These are phyloP conservation scores for Anneissia japonica DNA, from an alignment of 35 echinoderm and acorn worm genomes.

Conservation along the genomic window DNA sequence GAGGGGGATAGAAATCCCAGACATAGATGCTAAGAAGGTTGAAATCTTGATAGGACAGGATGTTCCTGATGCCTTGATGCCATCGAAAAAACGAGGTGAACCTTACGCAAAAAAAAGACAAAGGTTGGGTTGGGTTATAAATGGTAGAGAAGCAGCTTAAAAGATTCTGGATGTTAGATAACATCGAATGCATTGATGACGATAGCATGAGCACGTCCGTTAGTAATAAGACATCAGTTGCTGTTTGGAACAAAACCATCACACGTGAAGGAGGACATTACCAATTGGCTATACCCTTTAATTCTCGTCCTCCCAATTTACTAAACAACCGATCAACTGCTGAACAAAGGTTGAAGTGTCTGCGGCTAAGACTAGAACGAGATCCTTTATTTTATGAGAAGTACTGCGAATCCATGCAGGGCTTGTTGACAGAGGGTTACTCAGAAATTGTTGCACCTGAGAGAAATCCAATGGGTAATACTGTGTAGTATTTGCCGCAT, in stretches of 20 bases:
- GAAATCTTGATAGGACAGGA: slow-evolving; percentile 64
- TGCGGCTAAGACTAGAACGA: slow-evolving; percentile 29
- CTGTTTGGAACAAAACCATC: slow-evolving; percentile 13
- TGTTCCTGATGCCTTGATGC: slow-evolving; percentile 42
- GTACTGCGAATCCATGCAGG: slow-evolving; percentile 32
- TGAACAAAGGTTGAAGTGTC: slow-evolving; percentile 7
- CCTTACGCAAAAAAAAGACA: slow-evolving; percentile 28
- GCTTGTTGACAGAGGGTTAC: slow-evolving; percentile 23
- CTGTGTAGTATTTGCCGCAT: slow-evolving; percentile 56
- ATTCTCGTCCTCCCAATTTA: slow-evolving; percentile 7
- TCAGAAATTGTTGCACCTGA: slow-evolving; percentile 33
- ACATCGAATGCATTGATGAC: not conserved
- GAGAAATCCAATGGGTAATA: not conserved
- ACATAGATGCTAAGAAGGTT: slow-evolving; percentile 22
- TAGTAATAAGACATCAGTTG: slow-evolving; percentile 10
- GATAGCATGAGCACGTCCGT: not conserved
- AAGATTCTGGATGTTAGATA: slow-evolving; percentile 33
- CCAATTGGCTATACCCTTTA: slow-evolving; percentile 48
- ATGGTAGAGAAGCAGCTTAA: slow-evolving; percentile 31
- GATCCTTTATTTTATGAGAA: slow-evolving; percentile 26
- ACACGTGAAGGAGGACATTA: slow-evolving; percentile 32
- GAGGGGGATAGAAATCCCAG: slow-evolving; percentile 30
- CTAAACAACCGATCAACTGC: slow-evolving; percentile 39
- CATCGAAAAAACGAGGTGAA: slow-evolving; percentile 6
- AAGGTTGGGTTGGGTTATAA: slow-evolving; percentile 48